Conservation (phyloP, 2,113 vertebrate genomes). For the Centropristis striata region DNA sequence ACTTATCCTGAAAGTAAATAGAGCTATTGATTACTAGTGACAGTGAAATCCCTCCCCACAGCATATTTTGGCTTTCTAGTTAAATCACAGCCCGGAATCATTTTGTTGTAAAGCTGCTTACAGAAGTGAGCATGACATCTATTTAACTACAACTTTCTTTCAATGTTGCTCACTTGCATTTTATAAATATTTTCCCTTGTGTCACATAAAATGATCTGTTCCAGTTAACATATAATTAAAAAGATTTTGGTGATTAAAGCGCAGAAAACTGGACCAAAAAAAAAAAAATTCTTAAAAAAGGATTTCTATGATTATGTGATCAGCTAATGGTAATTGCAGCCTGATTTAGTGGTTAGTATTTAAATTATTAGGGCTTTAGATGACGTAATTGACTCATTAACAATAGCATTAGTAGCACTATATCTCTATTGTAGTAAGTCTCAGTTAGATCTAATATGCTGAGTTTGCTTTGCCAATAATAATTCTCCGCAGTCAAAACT, state of each 20-base stretch:
- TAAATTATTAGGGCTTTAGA: not conserved
- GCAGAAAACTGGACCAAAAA: too few relatives aligned
- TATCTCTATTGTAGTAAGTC: not conserved
- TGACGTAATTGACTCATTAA: not conserved
- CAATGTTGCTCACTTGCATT: not conserved
- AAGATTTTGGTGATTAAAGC: too few relatives aligned
- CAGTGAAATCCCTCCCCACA: conserved; percentile 12
- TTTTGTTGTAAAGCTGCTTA: not conserved
- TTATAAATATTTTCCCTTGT: conserved; percentile 11
- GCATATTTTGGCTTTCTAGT: conserved; percentile 3
- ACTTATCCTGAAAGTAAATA: conserved; percentile 19
- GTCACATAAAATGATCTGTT: conserved; percentile 22
- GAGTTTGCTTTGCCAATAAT: conserved; percentile 36
- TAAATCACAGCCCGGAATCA: conserved; percentile 9
- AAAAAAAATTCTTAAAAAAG: not conserved
- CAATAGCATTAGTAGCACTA: conserved; percentile 10
- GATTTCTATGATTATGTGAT: not conserved
- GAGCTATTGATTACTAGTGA: conserved; percentile 23
- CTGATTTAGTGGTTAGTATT: not conserved
- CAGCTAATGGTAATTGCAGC: not conserved
- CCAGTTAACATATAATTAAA: too few relatives aligned
- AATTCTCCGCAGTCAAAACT: conserved; percentile 39
- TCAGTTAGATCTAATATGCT: conserved; percentile 12
- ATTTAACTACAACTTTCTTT: conserved; percentile 16
- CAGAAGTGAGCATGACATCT: conserved; percentile 4